These are phyloP conservation scores for Tylochromis polylepis DNA, from an alignment of 2,113 vertebrate genomes.

Conservation along the genomic window DNA sequence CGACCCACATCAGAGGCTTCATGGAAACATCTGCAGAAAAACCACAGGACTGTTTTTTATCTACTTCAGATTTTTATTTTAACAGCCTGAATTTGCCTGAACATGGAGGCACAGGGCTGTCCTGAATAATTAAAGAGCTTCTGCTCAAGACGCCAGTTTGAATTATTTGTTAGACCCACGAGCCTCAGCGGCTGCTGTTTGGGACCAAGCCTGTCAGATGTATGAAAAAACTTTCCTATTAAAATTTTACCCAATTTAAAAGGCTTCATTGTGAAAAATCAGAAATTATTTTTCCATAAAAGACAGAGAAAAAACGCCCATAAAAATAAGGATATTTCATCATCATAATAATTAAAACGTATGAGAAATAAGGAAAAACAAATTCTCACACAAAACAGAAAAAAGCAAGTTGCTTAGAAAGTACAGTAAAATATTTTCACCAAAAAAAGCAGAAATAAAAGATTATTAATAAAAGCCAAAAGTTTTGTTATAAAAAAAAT, in stretches of 20 bases:
- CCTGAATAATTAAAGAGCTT: neutral
- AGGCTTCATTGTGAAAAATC: neutral
- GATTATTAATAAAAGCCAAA: too few species aligned
- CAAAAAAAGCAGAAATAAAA: neutral
- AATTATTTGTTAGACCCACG: neutral
- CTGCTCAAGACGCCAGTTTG: neutral
- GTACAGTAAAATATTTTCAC: too few species aligned
- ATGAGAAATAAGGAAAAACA: neutral
- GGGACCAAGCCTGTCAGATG: neutral
- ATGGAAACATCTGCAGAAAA: neutral
- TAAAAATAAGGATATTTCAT: fast-evolving
- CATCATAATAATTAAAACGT: fast-evolving
- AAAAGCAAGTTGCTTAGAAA: neutral
- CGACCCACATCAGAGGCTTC: neutral
- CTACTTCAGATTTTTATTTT: neutral
- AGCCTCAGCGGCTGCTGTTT: neutral
- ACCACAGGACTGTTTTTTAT: neutral
- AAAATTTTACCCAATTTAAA: neutral
- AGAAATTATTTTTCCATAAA: neutral
- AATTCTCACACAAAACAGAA: neutral
- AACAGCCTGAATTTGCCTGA: neutral
- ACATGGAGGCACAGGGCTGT: neutral
- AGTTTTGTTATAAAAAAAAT: too few species aligned
- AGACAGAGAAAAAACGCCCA: neutral
- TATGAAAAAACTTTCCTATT: neutral